Conservation (phyloP, 2,797 vertebrate genomes). For the Hapalemur alaotrensis region DNA sequence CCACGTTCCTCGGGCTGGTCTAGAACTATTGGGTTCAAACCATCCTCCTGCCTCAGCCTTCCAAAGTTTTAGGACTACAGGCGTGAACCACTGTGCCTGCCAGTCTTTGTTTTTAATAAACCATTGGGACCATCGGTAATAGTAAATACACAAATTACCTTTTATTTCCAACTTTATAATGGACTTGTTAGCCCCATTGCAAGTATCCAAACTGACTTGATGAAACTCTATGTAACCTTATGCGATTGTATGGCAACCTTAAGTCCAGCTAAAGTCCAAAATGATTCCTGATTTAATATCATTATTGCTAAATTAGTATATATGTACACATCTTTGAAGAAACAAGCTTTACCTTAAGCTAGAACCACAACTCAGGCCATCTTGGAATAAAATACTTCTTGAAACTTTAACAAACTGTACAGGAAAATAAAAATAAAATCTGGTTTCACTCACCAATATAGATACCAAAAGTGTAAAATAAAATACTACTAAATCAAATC, state of each 20-base stretch:
- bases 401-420: not conserved
- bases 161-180: not conserved
- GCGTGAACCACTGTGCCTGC: not conserved
- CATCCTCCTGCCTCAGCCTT: not conserved
- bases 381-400: not conserved
- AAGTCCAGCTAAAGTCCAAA: not conserved
- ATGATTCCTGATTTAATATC: not conserved
- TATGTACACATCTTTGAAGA: not conserved
- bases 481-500: not conserved
- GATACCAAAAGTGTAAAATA: not conserved
- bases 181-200: not conserved
- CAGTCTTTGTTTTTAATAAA: not conserved
- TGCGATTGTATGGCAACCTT: not conserved
- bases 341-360: not conserved
- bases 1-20: not conserved
- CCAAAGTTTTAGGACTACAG: not conserved
- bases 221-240: not conserved
- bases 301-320: not conserved
- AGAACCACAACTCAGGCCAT: not conserved
- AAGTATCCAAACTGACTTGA: not conserved
- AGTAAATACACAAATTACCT: not conserved
- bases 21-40: not conserved
- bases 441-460: not conserved
- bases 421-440: not conserved
- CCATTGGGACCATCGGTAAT: not conserved